phyloP scores from a whole-genome alignment of 2,888 invertebrate species.

The Sthenelais limicola region DNA sequence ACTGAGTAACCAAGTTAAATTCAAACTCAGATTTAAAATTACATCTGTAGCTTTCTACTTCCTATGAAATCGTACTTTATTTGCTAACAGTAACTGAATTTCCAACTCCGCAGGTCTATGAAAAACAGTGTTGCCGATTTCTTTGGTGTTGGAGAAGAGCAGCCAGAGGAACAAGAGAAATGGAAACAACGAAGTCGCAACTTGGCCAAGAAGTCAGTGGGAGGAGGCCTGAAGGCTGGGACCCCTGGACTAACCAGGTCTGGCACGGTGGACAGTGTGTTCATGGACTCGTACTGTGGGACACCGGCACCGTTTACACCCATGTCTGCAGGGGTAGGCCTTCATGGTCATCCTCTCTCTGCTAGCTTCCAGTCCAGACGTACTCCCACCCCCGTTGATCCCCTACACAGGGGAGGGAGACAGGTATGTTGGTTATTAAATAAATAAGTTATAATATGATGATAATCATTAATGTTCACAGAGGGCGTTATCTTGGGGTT shows the following conservation, averaged over 20 bases:
- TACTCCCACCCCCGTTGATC: conserved; percentile 13
- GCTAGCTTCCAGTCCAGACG: conserved; percentile 17
- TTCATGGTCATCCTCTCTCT: conserved; percentile 2
- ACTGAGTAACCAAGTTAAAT: too few species aligned
- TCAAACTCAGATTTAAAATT: too few species aligned
- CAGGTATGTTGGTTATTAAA: too few species aligned
- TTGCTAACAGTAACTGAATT: not conserved
- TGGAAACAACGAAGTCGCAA: conserved; percentile 83
- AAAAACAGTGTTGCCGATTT: conserved; percentile 87
- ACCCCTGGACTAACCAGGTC: conserved; percentile 10
- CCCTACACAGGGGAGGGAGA: conserved; percentile 10
- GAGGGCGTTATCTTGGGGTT: too few species aligned
- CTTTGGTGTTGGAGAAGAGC: conserved; percentile 87
- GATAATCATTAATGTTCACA: too few species aligned
- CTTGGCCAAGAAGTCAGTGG: conserved; percentile 1
- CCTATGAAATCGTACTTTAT: too few species aligned
- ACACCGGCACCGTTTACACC: not conserved
- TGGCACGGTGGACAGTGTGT: conserved; percentile 41
- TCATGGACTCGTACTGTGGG: conserved; percentile 7
- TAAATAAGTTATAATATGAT: too few species aligned
- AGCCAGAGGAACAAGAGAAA: conserved; percentile 76
- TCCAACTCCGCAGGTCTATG: conserved; percentile 77
- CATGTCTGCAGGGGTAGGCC: not conserved
- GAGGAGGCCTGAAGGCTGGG: conserved; percentile 28
- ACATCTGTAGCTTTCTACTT: too few species aligned